A percentile compares a stretch with the other conserved stretches of the same genome.
phyloP scores from a whole-genome alignment of 2,888 invertebrate genomes.

The Cephonodes hylas region DNA sequence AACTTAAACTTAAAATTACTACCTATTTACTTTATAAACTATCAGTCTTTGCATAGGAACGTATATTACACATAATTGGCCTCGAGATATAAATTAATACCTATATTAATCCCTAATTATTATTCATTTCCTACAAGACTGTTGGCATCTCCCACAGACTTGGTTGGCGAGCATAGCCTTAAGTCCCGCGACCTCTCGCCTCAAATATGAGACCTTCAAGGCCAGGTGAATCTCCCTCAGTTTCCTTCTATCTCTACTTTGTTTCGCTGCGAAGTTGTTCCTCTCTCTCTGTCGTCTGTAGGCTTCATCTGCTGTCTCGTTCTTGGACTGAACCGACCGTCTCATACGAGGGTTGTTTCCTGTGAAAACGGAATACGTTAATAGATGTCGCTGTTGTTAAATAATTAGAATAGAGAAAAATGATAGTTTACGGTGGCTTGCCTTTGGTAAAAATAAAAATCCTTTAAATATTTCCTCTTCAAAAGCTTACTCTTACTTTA shows the following conservation, averaged over 20 bases:
- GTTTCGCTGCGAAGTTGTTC: slow-evolving; percentile 97
- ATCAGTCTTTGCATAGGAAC: slow-evolving; percentile 21
- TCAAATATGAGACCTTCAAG: slow-evolving; percentile 90
- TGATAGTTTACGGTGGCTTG: too few species aligned
- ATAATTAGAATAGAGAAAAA: too few species aligned
- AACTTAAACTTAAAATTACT: not conserved
- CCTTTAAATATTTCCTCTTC: not conserved
- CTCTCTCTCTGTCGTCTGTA: slow-evolving; percentile 94
- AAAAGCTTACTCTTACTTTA: too few species aligned
- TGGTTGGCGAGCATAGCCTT: slow-evolving; percentile 41
- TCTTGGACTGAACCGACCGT: slow-evolving; percentile 58
- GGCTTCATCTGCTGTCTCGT: slow-evolving; percentile 83
- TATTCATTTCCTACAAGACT: slow-evolving; percentile 27
- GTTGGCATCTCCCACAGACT: slow-evolving; percentile 41
- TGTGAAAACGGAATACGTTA: not conserved
- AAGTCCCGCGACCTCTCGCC: slow-evolving; percentile 48
- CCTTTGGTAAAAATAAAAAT: too few species aligned
- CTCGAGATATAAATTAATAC: not conserved
- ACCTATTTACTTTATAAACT: not conserved
- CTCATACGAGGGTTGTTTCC: slow-evolving; percentile 86
- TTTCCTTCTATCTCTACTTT: slow-evolving; percentile 93
- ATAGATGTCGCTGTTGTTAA: not conserved
- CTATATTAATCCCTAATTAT: not conserved
- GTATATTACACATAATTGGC: not conserved
- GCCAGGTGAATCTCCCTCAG: slow-evolving; percentile 96